Base-by-base conservation (phyloP, 2,888 invertebrate genomes). In the Clusia tigrina region DNA sequence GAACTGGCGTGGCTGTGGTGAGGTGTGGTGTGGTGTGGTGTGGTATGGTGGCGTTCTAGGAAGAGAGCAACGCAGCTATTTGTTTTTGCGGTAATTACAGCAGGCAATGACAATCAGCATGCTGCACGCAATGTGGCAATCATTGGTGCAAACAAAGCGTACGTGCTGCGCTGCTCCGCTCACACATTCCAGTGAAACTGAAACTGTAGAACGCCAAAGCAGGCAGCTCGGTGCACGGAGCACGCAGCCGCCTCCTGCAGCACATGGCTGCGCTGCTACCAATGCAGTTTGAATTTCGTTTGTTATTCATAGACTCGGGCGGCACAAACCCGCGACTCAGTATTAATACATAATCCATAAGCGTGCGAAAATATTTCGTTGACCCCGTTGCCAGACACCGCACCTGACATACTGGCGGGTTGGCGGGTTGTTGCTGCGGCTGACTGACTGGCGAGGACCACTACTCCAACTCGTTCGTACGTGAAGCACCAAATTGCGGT, bases 121-220 rank as follows among this genome's bases (percentile, higher is more conserved):
- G 48, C 15, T 2, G 48, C 48, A 48, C 48, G 48, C 48, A 48
- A 48, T 20, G 48, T 48, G 48, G 18, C 48, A 48, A 48, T 48
- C 48, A 48, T 3, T 2, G 6, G 22, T 20, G 22, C 48, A 20
- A 20, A 18, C 18, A 48, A 9, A 32, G 48, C 48, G 22, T 9
- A 15, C 42, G n/a, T n/a, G 10, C 6, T n/a, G 9, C 42, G 42
- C 10, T n/a, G 42, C 12, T 9, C 6, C 42, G 42, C 20, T 3
- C 18, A 48, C 6, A 48, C 22, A 18, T 6, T 5, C 48, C 6
- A 18, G 9, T 48, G 6, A 48, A 42, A 3, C 42, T 6, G 48
- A 18, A 48, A 20, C 15, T 18, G 20, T 42, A 6, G 42, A 42
- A 17, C 32, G 32, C 32, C 32, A 9, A 12, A 32, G 32, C 32